Base-by-base conservation (phyloP, 2,888 invertebrate genomes). In the Cerastoderma edule region DNA sequence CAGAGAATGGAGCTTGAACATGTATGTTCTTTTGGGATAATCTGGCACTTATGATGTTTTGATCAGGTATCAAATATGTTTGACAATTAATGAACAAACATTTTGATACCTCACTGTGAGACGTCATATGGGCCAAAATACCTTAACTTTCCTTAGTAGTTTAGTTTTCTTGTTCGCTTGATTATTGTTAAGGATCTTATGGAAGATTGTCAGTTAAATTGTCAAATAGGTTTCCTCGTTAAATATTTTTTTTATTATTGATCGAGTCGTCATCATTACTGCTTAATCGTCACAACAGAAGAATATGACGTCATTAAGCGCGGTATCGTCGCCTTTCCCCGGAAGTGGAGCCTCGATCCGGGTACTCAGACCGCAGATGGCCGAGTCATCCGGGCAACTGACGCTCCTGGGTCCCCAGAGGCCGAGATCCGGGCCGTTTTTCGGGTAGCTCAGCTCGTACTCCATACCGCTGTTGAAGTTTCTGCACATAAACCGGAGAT, bases 311-410 rank as follows among this genome's bases (percentile, higher is more conserved):
- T 73, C 72, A 73, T 73, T 73, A 28, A 73, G 50, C n/a, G 67
- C 63, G 3, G 72, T 73, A 30, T 73, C 72, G 50, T 73, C 72
- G 28, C 66, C 57, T 19, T 19, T 13, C 1, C 39, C 39, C 8
- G n/a, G 33, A 19, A 60, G 60, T 13, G 33, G 32, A 27, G 30
- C 46, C 48, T 68, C 68, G 5, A 75, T 54, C 46, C 56, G 57
- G 1, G 75, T 75, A 6, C 50, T 67, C 19, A 75, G 39, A 19
- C 75, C 75, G 33, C 75, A 75, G 8, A 75, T 67, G 10, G 75
- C 75, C 19, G 71, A 66, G 33, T 66, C 24, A 22, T 35, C 50
- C 1, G 57, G 66, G 27, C 75, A 75, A 13, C 44, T 67, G 24
- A 46, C 35, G 32, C 75, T 76, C 67, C 57, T 72, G 5, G 33